Evolutionary conservation across 2,113 vertebrate genomes (phyloP).

Genomic region (Sclerurus mexicanus): DNA sequence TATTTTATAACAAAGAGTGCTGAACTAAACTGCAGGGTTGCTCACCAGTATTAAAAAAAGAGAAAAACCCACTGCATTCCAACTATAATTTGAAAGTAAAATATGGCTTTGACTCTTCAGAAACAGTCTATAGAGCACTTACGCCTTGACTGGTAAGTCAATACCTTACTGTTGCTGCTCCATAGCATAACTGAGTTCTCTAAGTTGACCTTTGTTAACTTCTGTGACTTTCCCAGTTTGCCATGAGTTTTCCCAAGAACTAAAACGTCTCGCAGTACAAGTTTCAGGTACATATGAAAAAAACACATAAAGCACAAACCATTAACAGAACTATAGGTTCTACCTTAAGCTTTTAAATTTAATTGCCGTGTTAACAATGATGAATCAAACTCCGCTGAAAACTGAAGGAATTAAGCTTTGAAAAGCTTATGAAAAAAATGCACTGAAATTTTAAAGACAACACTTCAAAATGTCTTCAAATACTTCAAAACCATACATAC

Average conservation of each 20-base stretch:
- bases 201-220: neutral
- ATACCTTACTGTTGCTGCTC: neutral
- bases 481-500: neutral
- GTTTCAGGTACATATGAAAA: neutral
- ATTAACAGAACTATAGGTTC: neutral
- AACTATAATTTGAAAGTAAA: neutral
- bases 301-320: neutral
- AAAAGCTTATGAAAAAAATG: neutral
- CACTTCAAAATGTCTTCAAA: neutral
- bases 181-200: rapidly evolving
- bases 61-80: neutral
- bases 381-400: neutral
- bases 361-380: neutral
- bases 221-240: neutral
- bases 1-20: neutral
- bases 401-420: rapidly evolving
- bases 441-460: neutral
- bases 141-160: rapidly evolving
- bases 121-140: neutral
- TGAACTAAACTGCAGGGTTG: neutral
- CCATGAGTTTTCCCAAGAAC: neutral
- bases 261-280: neutral
- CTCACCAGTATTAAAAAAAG: neutral
- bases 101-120: neutral
- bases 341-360: neutral